phyloP scores from a whole-genome alignment of 2,113 vertebrate species.

The human (Homo sapiens) region GRCh38 chr2:60252501-60253000 shows the following conservation, averaged over 20 bases:
- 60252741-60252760: constrained; percentile 71
- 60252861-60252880: constrained; percentile 79
- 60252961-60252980: constrained; percentile 82
- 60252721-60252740: constrained; percentile 57
- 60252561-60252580: background rate
- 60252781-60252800: background rate
- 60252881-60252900: constrained; percentile 78
- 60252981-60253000: constrained; percentile 80
- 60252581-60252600: background rate
- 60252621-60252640: background rate
- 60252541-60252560: background rate
- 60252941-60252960: constrained; percentile 84
- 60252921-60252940: constrained; percentile 84
- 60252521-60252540: background rate
- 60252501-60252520: background rate
- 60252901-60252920: constrained; percentile 78
- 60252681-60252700: constrained; percentile 37
- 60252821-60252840: constrained; percentile 77
- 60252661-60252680: constrained; percentile 59
- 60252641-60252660: background rate
- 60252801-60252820: constrained; percentile 83
- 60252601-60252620: background rate
- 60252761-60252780: constrained; percentile 75
- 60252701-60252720: constrained; percentile 55
- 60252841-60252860: constrained; percentile 74